Base-by-base conservation (phyloP, 2,797 vertebrate species). In the Steatocranus sp. region DNA sequence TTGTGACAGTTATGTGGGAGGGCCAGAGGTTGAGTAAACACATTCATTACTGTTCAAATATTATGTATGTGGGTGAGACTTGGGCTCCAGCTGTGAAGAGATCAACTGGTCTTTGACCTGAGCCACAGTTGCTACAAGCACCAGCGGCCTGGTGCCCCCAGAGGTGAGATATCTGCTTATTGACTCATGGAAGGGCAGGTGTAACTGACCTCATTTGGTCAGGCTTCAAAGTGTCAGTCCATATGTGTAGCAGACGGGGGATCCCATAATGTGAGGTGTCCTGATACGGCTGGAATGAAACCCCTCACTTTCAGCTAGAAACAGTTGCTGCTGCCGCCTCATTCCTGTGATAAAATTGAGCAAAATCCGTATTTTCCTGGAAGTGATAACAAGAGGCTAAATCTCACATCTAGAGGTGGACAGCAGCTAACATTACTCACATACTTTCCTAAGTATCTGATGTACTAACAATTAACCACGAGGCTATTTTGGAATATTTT, bases 21-120 rank as follows among this genome's bases (percentile, higher is more conserved):
- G 88, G 78, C 83, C 74, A 25, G 73, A 75, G 88, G 83, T 78
- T 46, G 75, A 84, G 68, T 58, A 84, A 92, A 93, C 88, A 87
- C 68, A 53, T 88, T 75, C 50, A 87, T 92, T 93, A 92, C 88
- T 78, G 86, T 83, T 91, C 34, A 87, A 92, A 93, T 88, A 92
- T 85, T 78, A 73, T 82, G 82, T 66, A 80, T 79, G 82, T 56
- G 50, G 61, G 73, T 73, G 48, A 23, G 80, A 73, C 76, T 81
- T 63, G 48, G 80, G 82, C 54, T 81, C 75, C 84, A 36, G 89
- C 81, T 86, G 87, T 56, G 80, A 76, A 15, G 74, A 66, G 66
- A 78, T 86, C 83, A 86, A 91, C 78, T 84, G 87, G 83, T 82
- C 54, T 86, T 85, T 11, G 20, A 88, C 87, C 87, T 4, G 11